Evolutionary conservation across 2,888 invertebrate species (phyloP), one percentile per base, ranked within the genome.

Genomic region (Aphodius granarius): DNA sequence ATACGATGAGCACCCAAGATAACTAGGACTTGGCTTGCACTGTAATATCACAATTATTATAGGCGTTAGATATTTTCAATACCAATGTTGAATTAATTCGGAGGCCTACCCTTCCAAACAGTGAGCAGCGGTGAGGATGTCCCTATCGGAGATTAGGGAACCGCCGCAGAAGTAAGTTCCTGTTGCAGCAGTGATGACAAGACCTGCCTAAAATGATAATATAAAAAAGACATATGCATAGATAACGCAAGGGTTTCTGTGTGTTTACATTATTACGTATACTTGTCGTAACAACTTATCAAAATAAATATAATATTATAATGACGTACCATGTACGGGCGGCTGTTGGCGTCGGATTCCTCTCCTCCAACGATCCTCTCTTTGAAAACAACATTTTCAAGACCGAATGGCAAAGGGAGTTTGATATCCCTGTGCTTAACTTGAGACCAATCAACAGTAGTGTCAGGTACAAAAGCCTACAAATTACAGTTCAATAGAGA

Each of bases 41-140:
- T 88, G 81, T 86, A 88, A 83, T 21, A 13, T 21, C 19, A 20
- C 2, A 9, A 68, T n/a, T 88, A 88, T n/a, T n/a, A 5, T 70
- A 18, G n/a, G 16, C 1, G 13, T n/a, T 74, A 17, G 4, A 15
- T 63, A n/a, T 73, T 18, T 73, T n/a, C 63, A 15, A 18, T 4
- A 20, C 16, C 18, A 1, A 17, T 68, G 13, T 62, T 16, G 18
- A 19, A 6, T 9, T 19, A 19, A 1, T 6, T 64, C 19, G 70
- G 17, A 63, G n/a, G 64, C 68, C 18, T 76, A 76, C 76, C 71
- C 19, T 43, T 68, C 70, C 21, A 76, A 65, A 83, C 90, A 90
- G 81, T 90, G 90, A 0, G 90, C 90, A 0, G 90, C 89, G 0
- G 90, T 89, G 65, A 90, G 80, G 71, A 90, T 86, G 88, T 88